These are phyloP conservation scores for Tromatobia lineatoria DNA, from an alignment of 2,888 invertebrate species.

Conservation along the genomic window DNA sequence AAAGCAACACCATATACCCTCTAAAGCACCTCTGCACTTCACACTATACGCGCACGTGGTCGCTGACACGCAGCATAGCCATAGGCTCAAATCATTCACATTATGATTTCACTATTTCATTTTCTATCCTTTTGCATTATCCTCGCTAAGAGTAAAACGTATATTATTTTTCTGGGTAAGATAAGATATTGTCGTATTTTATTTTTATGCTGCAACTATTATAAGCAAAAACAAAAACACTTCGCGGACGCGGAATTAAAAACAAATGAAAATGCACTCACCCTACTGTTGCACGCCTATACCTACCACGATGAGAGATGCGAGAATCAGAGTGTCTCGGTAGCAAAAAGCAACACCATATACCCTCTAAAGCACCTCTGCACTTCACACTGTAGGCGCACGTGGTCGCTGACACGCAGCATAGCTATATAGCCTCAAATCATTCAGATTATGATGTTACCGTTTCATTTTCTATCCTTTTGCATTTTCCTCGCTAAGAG, in stretches of 20 bases:
- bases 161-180: too few species aligned
- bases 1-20: conserved; percentile 11
- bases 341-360: conserved; percentile 23
- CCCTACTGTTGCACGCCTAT: conserved; percentile 45
- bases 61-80: background rate
- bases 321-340: conserved; percentile 30
- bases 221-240: too few species aligned
- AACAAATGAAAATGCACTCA: conserved; percentile 84
- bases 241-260: conserved; percentile 83
- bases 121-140: background rate
- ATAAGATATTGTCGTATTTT: too few species aligned
- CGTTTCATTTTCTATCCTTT: too few species aligned
- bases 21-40: background rate
- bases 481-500: too few species aligned
- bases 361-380: background rate
- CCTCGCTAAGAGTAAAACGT: background rate
- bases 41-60: background rate
- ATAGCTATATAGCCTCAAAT: too few species aligned
- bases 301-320: background rate
- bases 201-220: too few species aligned
- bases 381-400: background rate
- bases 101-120: background rate
- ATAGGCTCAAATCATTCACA: background rate
- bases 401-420: background rate
- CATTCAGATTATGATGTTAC: too few species aligned